Percentiles rank a stretch among this genome's conserved stretches.
These are phyloP conservation scores for Morpho deidamia DNA, from an alignment of 2,888 invertebrate species.

Conservation along the genomic window DNA sequence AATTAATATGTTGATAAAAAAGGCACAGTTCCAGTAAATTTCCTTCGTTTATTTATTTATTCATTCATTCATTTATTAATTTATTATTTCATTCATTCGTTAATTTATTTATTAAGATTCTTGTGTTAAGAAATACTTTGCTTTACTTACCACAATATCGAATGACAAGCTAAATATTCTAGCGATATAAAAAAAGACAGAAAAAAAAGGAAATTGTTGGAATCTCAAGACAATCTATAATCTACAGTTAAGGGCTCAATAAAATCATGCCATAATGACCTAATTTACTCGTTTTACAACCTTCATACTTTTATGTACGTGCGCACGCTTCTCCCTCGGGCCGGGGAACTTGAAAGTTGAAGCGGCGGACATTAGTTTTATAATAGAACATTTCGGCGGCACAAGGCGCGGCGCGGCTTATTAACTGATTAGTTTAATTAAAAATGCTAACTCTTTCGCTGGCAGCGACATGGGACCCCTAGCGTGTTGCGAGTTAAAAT, in stretches of 20 bases:
- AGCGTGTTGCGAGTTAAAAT: conserved; percentile 57
- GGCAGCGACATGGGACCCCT: conserved; percentile 48
- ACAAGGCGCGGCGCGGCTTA: conserved; percentile 55
- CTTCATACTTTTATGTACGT: conserved; percentile 10
- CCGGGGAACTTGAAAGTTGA: conserved; percentile 21
- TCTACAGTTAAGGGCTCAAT: neutral
- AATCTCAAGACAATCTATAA: no score
- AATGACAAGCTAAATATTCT: no score
- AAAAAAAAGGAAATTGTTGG: no score
- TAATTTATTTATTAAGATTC: no score
- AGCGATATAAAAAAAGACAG: no score
- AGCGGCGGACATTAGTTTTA: conserved; percentile 26
- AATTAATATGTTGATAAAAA: no score
- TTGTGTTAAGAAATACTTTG: no score
- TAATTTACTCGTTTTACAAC: conserved; percentile 19
- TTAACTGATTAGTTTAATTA: conserved; percentile 77
- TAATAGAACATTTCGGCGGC: conserved; percentile 28
- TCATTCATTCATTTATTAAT: no score
- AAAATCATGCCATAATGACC: conserved; percentile 24
- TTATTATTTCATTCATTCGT: no score
- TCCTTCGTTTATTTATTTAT: no score
- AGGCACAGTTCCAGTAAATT: no score
- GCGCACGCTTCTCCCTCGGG: conserved; percentile 18
- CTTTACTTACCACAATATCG: no score
- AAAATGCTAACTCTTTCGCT: conserved; percentile 70